Evolutionary conservation across 2,113 vertebrate species (phyloP).

Genomic region (Chunga burmeisteri): DNA sequence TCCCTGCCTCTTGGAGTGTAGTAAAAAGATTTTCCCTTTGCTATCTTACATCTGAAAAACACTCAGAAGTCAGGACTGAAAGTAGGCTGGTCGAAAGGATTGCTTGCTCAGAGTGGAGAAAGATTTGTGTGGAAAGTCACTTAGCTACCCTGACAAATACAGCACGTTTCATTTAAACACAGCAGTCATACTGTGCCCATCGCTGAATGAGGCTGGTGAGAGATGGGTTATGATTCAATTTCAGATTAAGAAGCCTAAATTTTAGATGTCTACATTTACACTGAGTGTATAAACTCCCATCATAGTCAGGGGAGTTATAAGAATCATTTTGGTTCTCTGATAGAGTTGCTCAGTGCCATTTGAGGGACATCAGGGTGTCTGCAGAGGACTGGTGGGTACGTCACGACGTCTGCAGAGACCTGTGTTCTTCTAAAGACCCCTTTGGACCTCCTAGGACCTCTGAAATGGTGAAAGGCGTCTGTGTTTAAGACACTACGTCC

Average conservation of each 20-base stretch:
- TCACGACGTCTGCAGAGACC: background rate
- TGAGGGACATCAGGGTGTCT: background rate
- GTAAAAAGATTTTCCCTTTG: background rate
- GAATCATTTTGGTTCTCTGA: background rate
- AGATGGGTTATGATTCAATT: background rate
- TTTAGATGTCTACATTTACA: background rate
- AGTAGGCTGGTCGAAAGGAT: background rate
- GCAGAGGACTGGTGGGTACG: background rate
- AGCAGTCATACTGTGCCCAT: background rate
- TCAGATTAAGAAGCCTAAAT: background rate
- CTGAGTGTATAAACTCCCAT: background rate
- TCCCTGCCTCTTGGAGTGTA: background rate
- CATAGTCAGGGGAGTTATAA: background rate
- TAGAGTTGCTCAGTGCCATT: background rate
- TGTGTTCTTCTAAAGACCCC: background rate
- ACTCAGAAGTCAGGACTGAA: background rate
- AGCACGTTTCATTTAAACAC: background rate
- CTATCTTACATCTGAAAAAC: background rate
- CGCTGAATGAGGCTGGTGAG: background rate
- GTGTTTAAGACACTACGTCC: background rate
- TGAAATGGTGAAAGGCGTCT: background rate
- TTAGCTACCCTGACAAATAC: background rate
- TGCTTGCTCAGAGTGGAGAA: background rate
- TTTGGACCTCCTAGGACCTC: background rate
- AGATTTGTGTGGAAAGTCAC: background rate